Conservation (phyloP, 2,797 vertebrate species). For the Pseudochromis fuscus region DNA sequence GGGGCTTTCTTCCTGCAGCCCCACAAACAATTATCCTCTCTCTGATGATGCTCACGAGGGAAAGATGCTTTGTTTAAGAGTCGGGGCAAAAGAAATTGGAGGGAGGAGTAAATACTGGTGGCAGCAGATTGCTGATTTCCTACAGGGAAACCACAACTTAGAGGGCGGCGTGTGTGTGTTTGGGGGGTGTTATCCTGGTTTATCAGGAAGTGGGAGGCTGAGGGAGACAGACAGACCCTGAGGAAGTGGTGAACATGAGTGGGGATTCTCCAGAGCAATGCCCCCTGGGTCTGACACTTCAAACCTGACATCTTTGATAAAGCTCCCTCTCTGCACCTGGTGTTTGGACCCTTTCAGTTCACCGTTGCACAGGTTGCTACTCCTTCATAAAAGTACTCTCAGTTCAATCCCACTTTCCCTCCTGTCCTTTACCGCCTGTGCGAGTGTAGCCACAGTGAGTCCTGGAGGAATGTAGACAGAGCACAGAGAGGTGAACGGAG, state of each 20-base stretch:
- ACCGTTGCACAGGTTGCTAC: rapidly evolving
- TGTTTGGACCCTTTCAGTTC: slow-evolving; percentile 8
- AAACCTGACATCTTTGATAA: slow-evolving; percentile 31
- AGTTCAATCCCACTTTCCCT: slow-evolving; percentile 5
- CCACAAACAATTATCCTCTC: slow-evolving; percentile 38
- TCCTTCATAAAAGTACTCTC: not conserved
- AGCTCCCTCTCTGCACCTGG: slow-evolving; percentile 30
- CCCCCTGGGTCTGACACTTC: slow-evolving; percentile 24
- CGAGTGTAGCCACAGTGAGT: not conserved
- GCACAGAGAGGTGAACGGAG: not conserved
- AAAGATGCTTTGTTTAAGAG: slow-evolving; percentile 47
- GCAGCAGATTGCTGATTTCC: slow-evolving; percentile 71
- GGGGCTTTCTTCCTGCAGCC: slow-evolving; percentile 23
- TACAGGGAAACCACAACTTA: slow-evolving; percentile 62
- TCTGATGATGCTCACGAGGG: slow-evolving; percentile 59
- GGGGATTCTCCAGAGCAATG: slow-evolving; percentile 38
- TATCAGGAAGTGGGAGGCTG: slow-evolving; percentile 51
- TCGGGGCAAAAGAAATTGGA: slow-evolving; percentile 14
- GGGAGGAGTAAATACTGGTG: slow-evolving; percentile 23
- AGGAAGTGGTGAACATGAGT: slow-evolving; percentile 51
- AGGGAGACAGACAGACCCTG: slow-evolving; percentile 34
- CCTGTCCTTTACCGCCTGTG: slow-evolving; percentile 34
- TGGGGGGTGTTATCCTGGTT: slow-evolving; percentile 23
- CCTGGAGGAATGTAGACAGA: not conserved
- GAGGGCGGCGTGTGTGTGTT: slow-evolving; percentile 19